Base-by-base conservation (phyloP, 92 coral and sea anemone species). In the Diadumene lineata region DNA sequence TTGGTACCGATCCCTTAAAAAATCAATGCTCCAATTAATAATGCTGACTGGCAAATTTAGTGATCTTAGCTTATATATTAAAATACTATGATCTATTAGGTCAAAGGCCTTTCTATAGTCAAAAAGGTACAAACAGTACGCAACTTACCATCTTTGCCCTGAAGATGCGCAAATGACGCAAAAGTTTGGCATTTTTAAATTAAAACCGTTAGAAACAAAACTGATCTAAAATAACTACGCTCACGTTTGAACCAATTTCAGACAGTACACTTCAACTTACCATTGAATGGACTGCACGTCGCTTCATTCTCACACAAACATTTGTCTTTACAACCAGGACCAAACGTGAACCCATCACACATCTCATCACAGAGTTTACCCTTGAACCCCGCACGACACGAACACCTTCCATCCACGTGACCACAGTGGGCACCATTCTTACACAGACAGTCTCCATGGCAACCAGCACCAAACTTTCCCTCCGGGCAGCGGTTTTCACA, bases 401-500 rank as follows among this genome's bases (percentile, higher is more conserved):
- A 22, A 70, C 99, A 96, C 48, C 17, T 8, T 26, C 99, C 99
- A 30, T 79, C 73, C 80, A 89, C 90, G 77, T 84, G 90, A 74
- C 89, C 88, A 80, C 99, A 96, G 38, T 72, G 84, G 28, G 89
- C 99, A 38, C 79, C 92, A 70, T 96, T 96, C 51, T 79, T 82
- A 79, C 99, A 96, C 10, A 76, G 73, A 73, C 99, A 96, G 2
- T 60, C 73, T 10, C 61, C 62, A 8, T 50, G 55, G 67, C 99
- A 96, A 51, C 84, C 84, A 22, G 51, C 34, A 56, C 99, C 99
- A 68, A 78, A 96, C 17, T 17, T 72, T 50, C 97, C 96, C 48
- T 84, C 94, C 19, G 93, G 93, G 63, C 99, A 96, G 28, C 72
- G 74, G 66, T 90, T 82, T 53, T 96, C 99, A 31, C 99, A 96